Evolutionary conservation across 1,140 invertebrate species (phyloP), one percentile per base, ranked within the genome.

Genomic region (Ceratosolen fusciceps): DNA sequence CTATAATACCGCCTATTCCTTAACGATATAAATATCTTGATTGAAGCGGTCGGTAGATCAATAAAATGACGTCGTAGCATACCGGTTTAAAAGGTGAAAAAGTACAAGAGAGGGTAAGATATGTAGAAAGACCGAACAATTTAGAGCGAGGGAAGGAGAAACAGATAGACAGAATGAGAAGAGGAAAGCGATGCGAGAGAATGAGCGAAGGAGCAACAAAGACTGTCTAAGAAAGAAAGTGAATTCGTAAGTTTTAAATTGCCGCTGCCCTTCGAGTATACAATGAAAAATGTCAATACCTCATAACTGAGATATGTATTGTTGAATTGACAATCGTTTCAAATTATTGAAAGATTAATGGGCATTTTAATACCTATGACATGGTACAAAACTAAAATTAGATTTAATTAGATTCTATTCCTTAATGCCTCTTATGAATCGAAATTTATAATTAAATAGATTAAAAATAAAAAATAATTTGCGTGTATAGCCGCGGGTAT

Each of bases 201-300:
- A 2, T 12, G 56, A 1, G n/a, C 26, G n/a, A 29, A 26, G 7
- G 21, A 7, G 54, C 5, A 52, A 56, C n/a, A 31, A 56, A 56
- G n/a, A 62, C 29, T 19, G 34, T 31, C 58, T 31, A 0, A 62
- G 29, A 62, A 34, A 62, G 58, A 58, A 12, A 62, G 12, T 62
- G 56, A 62, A 77, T 77, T 58, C 52, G 58, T 54, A 56, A 77
- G 75, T 71, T 71, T 65, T 77, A 60, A 77, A 77, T 71, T 47
- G 65, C 43, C 49, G 24, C 34, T 72, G 67, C 72, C 76, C 31
- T 47, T 60, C 49, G 14, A 3, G 31, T 14, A 2, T 24, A 60
- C 70, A 78, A 72, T 78, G 47, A 56, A 71, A 49, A 60, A 52
- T 24, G 37, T 78, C 76, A 65, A 72, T 78, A 72, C 76, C 68